These are phyloP conservation scores for Psilopogon haemacephalus DNA, from an alignment of 2,113 vertebrate genomes.

Conservation along the genomic window DNA sequence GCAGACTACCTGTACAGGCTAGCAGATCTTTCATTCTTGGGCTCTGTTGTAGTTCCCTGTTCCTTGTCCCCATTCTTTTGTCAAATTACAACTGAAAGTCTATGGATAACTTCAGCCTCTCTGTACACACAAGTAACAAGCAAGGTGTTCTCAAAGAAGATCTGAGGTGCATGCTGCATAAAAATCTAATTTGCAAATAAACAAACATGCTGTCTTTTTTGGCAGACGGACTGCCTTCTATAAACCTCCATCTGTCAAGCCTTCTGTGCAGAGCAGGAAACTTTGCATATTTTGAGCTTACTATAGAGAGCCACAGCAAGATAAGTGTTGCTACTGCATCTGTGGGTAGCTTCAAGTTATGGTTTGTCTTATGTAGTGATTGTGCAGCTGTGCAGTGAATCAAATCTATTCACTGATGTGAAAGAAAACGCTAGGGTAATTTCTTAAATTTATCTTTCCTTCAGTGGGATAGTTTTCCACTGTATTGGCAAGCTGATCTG, in stretches of 20 bases:
- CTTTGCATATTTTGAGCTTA: background rate
- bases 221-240: slow-evolving; percentile 17
- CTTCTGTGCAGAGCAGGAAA: slow-evolving; percentile 40
- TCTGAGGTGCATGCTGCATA: background rate
- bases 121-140: background rate
- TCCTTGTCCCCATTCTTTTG: background rate
- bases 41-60: background rate
- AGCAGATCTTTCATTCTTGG: background rate
- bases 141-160: background rate
- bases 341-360: slow-evolving; percentile 1
- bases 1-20: background rate
- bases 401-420: background rate
- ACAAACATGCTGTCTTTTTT: background rate
- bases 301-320: background rate
- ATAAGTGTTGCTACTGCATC: slow-evolving; percentile 9
- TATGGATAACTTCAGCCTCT: background rate
- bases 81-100: background rate
- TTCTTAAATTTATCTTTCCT: background rate
- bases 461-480: background rate
- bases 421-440: background rate
- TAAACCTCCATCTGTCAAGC: slow-evolving; percentile 24
- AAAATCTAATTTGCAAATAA: slow-evolving; percentile 5
- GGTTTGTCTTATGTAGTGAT: background rate
- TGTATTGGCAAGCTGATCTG: background rate
- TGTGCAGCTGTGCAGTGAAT: slow-evolving; percentile 11